Conservation (phyloP, 2,113 vertebrate species). For the Poeciliopsis retropinna region DNA sequence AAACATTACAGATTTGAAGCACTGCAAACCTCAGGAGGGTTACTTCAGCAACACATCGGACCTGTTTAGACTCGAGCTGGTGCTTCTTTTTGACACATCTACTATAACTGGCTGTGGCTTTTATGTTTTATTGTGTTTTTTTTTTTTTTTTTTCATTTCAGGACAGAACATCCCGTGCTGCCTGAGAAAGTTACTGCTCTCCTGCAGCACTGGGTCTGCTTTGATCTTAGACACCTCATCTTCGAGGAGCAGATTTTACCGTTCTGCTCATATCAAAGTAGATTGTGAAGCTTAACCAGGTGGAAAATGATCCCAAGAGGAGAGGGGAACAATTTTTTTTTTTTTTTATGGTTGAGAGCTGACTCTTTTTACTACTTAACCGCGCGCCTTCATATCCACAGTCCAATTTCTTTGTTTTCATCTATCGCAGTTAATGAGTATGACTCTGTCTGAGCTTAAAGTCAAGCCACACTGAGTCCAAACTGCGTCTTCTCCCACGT, state of each 20-base stretch:
- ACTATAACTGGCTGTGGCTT: conserved; percentile 27
- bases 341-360: conserved; percentile 8
- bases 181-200: conserved; percentile 31
- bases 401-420: conserved; percentile 16
- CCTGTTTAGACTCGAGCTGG: background rate
- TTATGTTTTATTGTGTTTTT: background rate
- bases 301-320: conserved; percentile 58
- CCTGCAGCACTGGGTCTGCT: conserved; percentile 40
- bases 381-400: conserved; percentile 19
- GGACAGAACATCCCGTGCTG: conserved; percentile 53
- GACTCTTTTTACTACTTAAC: conserved; percentile 13
- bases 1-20: conserved; percentile 4
- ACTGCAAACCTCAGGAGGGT: conserved; percentile 3
- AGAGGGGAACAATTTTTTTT: conserved; percentile 27
- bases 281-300: conserved; percentile 55
- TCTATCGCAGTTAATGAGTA: conserved; percentile 22
- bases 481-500: conserved; percentile 46
- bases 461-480: conserved; percentile 10
- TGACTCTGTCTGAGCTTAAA: conserved; percentile 25
- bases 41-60: background rate
- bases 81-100: conserved; percentile 9
- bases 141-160: background rate
- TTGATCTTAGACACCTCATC: conserved; percentile 56
- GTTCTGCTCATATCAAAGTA: conserved; percentile 39
- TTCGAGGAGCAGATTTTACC: conserved; percentile 50